Conservation (phyloP, 2,888 invertebrate genomes). For the Druceiella hillmani region DNA sequence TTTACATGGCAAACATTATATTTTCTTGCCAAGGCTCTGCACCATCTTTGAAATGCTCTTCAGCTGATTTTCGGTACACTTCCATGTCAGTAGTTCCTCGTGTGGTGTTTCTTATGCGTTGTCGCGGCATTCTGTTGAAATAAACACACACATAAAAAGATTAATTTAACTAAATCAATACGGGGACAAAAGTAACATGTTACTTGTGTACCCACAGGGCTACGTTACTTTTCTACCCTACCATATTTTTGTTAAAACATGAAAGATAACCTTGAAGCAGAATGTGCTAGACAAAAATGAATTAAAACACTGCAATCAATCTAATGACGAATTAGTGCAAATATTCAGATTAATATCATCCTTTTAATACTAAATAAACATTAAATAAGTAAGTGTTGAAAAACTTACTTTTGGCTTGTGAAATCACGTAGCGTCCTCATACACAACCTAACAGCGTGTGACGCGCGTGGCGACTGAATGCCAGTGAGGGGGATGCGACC, state of each 20-base stretch:
- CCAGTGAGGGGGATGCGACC: constrained; percentile 1
- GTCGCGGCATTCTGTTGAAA: constrained; percentile 14
- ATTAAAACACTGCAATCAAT: constrained; percentile 6
- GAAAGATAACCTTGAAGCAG: constrained; percentile 13
- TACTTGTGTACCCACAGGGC: constrained; percentile 16
- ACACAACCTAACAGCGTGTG: constrained; percentile 1
- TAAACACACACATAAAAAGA: constrained; percentile 7
- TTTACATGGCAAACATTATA: constrained; percentile 17
- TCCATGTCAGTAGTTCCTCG: constrained; percentile 12
- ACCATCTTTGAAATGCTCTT: constrained; percentile 14
- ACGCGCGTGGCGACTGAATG: constrained; percentile 2
- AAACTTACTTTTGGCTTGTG: constrained; percentile 6
- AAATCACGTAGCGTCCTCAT: constrained; percentile 11
- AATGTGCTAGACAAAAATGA: constrained; percentile 13
- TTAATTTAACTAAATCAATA: constrained; percentile 6
- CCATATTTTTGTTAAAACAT: constrained; percentile 11
- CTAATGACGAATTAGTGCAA: no score
- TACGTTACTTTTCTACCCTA: constrained; percentile 12
- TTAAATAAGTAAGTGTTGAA: constrained; percentile 13
- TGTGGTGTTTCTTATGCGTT: constrained; percentile 10
- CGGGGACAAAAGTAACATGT: constrained; percentile 15
- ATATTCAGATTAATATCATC: constrained; percentile 10
- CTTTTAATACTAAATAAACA: constrained; percentile 12
- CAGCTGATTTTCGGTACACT: constrained; percentile 16
- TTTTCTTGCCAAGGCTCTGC: constrained; percentile 18